phyloP scores from a whole-genome alignment of 2,797 vertebrate genomes.

The Manis crassicaudata region DNA sequence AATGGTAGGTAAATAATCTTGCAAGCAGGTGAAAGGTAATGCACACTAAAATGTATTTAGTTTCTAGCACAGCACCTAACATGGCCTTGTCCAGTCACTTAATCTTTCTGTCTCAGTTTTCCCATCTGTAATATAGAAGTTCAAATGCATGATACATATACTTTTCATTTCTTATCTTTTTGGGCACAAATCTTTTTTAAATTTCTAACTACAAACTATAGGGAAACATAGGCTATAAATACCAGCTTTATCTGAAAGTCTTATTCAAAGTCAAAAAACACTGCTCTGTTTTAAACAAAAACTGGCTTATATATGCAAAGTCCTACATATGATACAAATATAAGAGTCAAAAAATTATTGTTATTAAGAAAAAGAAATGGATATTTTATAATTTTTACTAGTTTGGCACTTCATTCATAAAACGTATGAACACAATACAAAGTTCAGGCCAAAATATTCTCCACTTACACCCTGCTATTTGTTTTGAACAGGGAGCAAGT shows the following conservation, averaged over 20 bases:
- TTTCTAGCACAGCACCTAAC: not conserved
- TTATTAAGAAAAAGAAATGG: not conserved
- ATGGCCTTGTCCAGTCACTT: not conserved
- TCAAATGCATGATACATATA: not conserved
- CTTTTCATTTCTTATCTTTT: slow-evolving; percentile 11
- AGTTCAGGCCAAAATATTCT: not conserved
- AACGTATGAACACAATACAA: not conserved
- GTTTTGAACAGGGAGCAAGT: not conserved
- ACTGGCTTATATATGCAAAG: not conserved
- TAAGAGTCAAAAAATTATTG: not conserved
- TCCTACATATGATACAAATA: not conserved
- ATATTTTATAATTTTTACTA: not conserved
- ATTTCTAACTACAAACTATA: not conserved
- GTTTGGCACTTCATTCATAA: slow-evolving; percentile 33
- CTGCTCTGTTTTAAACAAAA: not conserved
- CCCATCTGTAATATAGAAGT: slow-evolving; percentile 15
- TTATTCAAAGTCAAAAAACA: slow-evolving; percentile 37
- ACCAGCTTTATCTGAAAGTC: not conserved
- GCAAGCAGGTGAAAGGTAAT: not conserved
- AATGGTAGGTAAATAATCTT: not conserved
- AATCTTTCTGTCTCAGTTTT: not conserved
- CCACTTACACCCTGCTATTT: not conserved
- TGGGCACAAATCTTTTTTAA: not conserved
- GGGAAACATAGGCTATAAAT: not conserved
- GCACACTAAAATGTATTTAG: not conserved